phyloP scores from a whole-genome alignment of 2,888 invertebrate genomes.

The Trichopoda pennipes region DNA sequence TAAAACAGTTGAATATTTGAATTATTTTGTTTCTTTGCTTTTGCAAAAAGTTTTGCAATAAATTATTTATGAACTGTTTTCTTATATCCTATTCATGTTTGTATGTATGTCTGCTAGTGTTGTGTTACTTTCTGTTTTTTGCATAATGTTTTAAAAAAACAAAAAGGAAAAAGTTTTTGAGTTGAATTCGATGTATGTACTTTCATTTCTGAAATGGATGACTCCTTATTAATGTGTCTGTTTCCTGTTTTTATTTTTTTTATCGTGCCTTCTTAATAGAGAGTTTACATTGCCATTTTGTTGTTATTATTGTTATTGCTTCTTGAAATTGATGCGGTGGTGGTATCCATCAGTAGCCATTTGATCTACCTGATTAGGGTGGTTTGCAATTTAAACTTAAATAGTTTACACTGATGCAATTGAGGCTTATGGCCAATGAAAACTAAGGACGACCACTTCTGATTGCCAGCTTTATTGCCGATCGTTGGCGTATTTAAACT shows the following conservation, averaged over 20 bases:
- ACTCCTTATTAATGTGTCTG: not conserved
- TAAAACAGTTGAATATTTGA: constrained; percentile 74
- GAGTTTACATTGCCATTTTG: constrained; percentile 16
- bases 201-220: constrained; percentile 50
- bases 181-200: constrained; percentile 68
- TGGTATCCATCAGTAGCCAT: constrained; percentile 40
- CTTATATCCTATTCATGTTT: not conserved
- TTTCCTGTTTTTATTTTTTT: not conserved
- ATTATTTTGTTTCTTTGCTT: constrained; percentile 67
- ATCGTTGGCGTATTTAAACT: constrained; percentile 6
- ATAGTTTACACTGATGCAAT: constrained; percentile 33
- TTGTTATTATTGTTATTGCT: constrained; percentile 17
- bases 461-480: constrained; percentile 22
- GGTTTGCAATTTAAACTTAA: constrained; percentile 47
- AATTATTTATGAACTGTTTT: constrained; percentile 1
- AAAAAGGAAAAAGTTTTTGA: constrained; percentile 67
- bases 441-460: constrained; percentile 29
- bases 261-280: not conserved
- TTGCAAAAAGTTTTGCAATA: constrained; percentile 56
- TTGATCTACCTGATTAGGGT: constrained; percentile 58
- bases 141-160: constrained; percentile 21
- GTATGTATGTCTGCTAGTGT: constrained; percentile 14
- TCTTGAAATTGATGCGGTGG: constrained; percentile 31
- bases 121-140: constrained; percentile 24
- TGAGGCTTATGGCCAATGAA: constrained; percentile 26